Conservation (phyloP, 2,113 vertebrate genomes). For the Fregetta grallaria region DNA sequence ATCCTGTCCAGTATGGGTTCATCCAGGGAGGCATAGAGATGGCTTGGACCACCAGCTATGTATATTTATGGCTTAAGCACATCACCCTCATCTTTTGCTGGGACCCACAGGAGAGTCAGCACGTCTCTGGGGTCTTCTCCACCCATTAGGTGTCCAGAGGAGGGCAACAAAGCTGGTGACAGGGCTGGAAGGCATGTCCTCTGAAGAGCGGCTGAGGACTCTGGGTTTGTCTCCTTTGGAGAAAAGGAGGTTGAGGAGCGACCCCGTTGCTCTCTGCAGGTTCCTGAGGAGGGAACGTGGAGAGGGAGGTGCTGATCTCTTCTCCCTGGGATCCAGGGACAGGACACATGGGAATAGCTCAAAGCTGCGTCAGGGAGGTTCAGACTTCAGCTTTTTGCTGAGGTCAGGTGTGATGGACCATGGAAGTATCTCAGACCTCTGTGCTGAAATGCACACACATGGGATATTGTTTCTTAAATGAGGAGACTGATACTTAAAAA, state of each 20-base stretch:
- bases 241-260: background rate
- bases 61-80: background rate
- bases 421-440: background rate
- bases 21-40: too few species aligned
- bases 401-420: background rate
- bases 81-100: background rate
- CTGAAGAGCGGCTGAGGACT: background rate
- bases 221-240: background rate
- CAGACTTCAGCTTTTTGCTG: background rate
- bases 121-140: background rate
- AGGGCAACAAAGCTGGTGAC: background rate
- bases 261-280: background rate
- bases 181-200: background rate
- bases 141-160: background rate
- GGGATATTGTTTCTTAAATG: background rate
- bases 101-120: background rate
- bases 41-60: background rate
- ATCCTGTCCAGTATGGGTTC: background rate
- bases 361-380: background rate
- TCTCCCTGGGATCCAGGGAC: background rate
- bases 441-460: background rate
- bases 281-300: background rate
- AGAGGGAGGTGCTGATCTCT: background rate
- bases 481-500: background rate
- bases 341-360: background rate